These are phyloP conservation scores for Lycopodina hypogea DNA, from an alignment of 37 sponge, comb jelly and placozoan genomes.

Conservation along the genomic window DNA sequence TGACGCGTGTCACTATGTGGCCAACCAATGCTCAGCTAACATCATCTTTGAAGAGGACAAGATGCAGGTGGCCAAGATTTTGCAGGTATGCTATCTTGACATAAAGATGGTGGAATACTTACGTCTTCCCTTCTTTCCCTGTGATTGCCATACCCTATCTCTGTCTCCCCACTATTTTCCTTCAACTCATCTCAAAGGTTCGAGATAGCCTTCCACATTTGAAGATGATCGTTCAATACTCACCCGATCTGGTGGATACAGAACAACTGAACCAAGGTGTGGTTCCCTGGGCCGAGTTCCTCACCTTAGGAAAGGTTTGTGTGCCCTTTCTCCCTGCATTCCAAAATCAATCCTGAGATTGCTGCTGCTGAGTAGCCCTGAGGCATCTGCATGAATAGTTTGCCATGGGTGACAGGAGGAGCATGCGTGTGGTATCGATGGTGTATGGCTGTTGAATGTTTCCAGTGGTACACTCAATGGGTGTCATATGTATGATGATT, in stretches of 20 bases:
- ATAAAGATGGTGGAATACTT: too few species aligned
- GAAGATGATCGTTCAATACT: conserved; percentile 83
- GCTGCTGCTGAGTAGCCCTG: too few species aligned
- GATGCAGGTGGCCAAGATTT: conserved; percentile 75
- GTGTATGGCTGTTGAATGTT: too few species aligned
- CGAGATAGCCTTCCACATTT: conserved; percentile 66
- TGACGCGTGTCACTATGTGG: conserved; percentile 81
- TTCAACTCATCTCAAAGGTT: conserved; percentile 25
- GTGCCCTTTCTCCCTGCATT: too few species aligned
- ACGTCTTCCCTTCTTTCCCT: too few species aligned
- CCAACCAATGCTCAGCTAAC: conserved; percentile 76
- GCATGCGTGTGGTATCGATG: too few species aligned
- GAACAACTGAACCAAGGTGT: conserved; percentile 66
- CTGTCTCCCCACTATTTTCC: not conserved
- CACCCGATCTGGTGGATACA: conserved; percentile 53
- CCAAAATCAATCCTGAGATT: too few species aligned
- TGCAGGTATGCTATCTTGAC: conserved; percentile 62
- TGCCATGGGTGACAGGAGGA: too few species aligned
- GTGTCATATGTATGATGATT: too few species aligned
- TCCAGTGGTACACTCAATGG: too few species aligned
- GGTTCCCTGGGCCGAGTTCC: conserved; percentile 71
- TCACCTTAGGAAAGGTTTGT: conserved; percentile 64
- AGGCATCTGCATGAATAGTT: too few species aligned
- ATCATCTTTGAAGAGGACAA: conserved; percentile 83
- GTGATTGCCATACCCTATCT: too few species aligned